Evolutionary conservation across 2,797 vertebrate species (phyloP).

Genomic region (Alcedo quadribrachys): DNA sequence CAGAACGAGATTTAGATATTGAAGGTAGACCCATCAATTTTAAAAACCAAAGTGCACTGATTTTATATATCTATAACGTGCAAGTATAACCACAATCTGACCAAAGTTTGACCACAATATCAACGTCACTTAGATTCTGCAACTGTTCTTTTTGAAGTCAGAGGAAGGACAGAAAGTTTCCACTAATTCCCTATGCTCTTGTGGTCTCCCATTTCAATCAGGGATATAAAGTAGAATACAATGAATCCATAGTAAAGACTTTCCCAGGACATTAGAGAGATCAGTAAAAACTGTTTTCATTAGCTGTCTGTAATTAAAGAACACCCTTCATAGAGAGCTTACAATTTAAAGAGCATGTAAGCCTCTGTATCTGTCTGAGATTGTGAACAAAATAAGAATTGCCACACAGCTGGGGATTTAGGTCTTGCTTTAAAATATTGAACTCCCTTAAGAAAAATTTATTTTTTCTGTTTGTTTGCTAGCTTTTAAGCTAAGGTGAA

Average conservation of each 20-base stretch:
- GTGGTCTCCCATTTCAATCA: slow-evolving; percentile 65
- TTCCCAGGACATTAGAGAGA: slow-evolving; percentile 60
- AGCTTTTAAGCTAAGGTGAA: neutral
- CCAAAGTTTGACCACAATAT: slow-evolving; percentile 50
- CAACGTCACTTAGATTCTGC: slow-evolving; percentile 38
- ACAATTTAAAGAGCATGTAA: slow-evolving; percentile 66
- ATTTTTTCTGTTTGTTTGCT: neutral
- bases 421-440: neutral
- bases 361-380: slow-evolving; percentile 28
- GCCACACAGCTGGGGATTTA: slow-evolving; percentile 32
- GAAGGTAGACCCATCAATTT: neutral
- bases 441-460: neutral
- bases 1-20: neutral
- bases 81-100: neutral
- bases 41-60: neutral
- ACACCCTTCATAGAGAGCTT: slow-evolving; percentile 71
- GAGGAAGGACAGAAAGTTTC: slow-evolving; percentile 49
- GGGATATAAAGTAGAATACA: slow-evolving; percentile 58
- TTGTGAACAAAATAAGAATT: slow-evolving; percentile 64
- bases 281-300: slow-evolving; percentile 67
- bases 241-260: slow-evolving; percentile 60
- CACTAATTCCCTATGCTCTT: slow-evolving; percentile 57
- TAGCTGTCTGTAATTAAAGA: slow-evolving; percentile 76
- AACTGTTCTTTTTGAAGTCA: slow-evolving; percentile 44
- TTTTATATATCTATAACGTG: neutral